phyloP scores from a whole-genome alignment of 2,888 invertebrate genomes.

The Dione vanillae region DNA sequence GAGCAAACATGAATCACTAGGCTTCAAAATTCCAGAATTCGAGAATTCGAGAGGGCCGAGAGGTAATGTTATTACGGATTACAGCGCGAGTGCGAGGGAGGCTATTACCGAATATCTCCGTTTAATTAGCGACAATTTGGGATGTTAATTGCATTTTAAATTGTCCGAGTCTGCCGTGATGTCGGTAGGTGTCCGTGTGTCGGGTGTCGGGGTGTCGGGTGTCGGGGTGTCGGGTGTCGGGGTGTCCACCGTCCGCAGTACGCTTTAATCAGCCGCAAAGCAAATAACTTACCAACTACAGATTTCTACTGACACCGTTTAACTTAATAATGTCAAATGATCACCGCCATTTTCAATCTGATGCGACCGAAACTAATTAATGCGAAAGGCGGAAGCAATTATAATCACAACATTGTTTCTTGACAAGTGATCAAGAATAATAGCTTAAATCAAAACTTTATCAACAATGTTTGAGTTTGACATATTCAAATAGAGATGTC shows the following conservation, averaged over 20 bases:
- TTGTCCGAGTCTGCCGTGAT: slow-evolving; percentile 52
- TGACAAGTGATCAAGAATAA: background rate
- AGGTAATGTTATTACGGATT: slow-evolving; percentile 48
- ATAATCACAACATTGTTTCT: background rate
- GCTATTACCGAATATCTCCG: slow-evolving; percentile 65
- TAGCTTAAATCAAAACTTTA: background rate
- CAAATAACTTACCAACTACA: slow-evolving; percentile 30
- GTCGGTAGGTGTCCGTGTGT: no score
- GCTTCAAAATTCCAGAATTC: slow-evolving; percentile 16
- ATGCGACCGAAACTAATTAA: background rate
- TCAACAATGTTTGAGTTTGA: background rate
- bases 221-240: slow-evolving; percentile 20
- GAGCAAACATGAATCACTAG: slow-evolving; percentile 45
- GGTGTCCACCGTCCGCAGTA: slow-evolving; percentile 29
- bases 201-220: slow-evolving; percentile 12
- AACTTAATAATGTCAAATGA: slow-evolving; percentile 29
- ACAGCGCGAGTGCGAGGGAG: slow-evolving; percentile 35
- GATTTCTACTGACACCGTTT: slow-evolving; percentile 33
- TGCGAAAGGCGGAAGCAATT: background rate
- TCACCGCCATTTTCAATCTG: slow-evolving; percentile 11
- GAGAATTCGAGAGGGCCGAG: slow-evolving; percentile 28
- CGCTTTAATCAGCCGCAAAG: slow-evolving; percentile 29
- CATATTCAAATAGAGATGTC: no score
- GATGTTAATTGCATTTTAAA: slow-evolving; percentile 72
- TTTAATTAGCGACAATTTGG: slow-evolving; percentile 69